A percentile compares a stretch with the other conserved stretches of the same genome.
Evolutionary conservation across 1,140 invertebrate genomes (phyloP).

Genomic region (Lethocerus indicus): DNA sequence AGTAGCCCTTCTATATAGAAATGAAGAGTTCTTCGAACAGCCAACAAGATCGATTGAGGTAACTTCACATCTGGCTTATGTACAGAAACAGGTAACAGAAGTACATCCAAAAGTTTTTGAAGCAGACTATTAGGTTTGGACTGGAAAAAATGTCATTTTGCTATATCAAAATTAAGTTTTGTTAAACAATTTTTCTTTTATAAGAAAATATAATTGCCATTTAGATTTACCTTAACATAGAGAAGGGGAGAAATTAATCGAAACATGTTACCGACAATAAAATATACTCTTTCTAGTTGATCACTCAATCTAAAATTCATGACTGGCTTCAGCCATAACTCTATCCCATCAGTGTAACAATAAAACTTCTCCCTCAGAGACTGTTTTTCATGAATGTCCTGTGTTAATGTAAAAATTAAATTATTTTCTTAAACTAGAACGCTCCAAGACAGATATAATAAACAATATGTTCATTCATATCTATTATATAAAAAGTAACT

Average conservation of each 20-base stretch:
- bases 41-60: conserved; percentile 3
- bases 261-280: conserved; percentile 4
- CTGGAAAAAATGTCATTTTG: conserved; percentile 4
- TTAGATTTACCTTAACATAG: conserved; percentile 10
- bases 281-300: not conserved
- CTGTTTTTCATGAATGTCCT: conserved; percentile 11
- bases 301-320: not conserved
- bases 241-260: conserved; percentile 7
- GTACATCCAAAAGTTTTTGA: conserved; percentile 12
- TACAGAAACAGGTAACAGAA: conserved; percentile 12
- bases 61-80: conserved; percentile 13
- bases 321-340: conserved; percentile 10
- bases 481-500: too few relatives aligned
- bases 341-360: conserved; percentile 9
- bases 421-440: not conserved
- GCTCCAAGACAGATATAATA: too few relatives aligned
- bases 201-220: not conserved
- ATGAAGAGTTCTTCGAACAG: conserved; percentile 10
- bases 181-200: not conserved
- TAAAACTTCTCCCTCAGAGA: conserved; percentile 3
- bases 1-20: conserved; percentile 14
- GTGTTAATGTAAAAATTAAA: not conserved
- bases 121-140: conserved; percentile 15
- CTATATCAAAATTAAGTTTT: not conserved
- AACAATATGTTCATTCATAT: too few relatives aligned